Evolutionary conservation across 2,888 invertebrate species (phyloP).

Genomic region (Glyphotaelius pellucidus): DNA sequence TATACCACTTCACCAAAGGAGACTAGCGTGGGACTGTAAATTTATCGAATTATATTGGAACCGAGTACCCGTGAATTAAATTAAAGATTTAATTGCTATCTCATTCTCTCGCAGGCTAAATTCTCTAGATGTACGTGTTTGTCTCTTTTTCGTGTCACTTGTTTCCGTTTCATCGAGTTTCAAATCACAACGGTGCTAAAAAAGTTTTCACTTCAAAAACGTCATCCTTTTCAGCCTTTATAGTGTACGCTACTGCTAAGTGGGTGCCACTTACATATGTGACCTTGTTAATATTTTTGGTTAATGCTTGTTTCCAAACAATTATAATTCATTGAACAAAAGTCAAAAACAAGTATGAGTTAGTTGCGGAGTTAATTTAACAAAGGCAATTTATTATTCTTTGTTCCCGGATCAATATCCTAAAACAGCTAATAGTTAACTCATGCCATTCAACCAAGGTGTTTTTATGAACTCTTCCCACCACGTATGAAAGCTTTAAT

Average conservation of each 20-base stretch:
- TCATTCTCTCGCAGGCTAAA: too few relatives aligned
- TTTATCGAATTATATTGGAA: too few relatives aligned
- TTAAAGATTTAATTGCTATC: too few relatives aligned
- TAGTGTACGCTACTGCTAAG: not conserved
- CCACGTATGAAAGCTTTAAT: not conserved
- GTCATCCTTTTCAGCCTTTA: too few relatives aligned
- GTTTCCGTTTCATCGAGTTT: too few relatives aligned
- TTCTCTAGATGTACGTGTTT: too few relatives aligned
- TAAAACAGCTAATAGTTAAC: not conserved
- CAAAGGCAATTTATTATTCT: not conserved
- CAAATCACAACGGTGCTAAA: too few relatives aligned
- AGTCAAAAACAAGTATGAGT: not conserved
- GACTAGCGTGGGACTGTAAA: too few relatives aligned
- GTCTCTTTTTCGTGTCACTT: too few relatives aligned
- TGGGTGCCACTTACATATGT: not conserved
- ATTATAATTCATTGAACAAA: not conserved
- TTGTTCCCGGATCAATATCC: not conserved
- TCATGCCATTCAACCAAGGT: not conserved
- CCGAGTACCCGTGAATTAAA: too few relatives aligned
- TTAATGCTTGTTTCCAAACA: not conserved
- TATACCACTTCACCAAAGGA: too few relatives aligned
- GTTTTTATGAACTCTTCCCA: not conserved
- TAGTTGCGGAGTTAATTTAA: not conserved
- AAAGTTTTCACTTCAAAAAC: too few relatives aligned
- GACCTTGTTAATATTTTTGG: not conserved